Base-by-base conservation (phyloP, 2,797 vertebrate species). In the Forpus xanthops region DNA sequence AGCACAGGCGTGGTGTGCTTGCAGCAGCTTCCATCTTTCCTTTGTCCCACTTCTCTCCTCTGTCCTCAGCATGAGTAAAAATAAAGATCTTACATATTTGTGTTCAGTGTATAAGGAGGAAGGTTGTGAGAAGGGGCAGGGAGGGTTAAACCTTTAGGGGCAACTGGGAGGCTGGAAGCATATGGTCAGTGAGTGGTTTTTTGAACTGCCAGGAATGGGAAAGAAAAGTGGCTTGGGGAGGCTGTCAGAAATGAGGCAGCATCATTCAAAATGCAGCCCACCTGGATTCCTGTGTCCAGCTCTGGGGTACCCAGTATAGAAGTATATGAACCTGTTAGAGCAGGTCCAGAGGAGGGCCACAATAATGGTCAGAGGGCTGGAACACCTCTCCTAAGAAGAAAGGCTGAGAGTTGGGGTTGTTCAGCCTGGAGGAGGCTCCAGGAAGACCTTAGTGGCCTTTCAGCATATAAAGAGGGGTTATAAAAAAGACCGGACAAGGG, bases 391-490 rank as follows among this genome's bases (percentile, higher is more conserved):
- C 44, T 61, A 1, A 35, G 35, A 56, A 37, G 17, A 58, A 0
- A 50, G 4, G 14, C 28, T 72, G 16, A 73, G 25, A 73, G 11
- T 6, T 65, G 23, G 10, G 8, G 20, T 42, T 73, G 16, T 49
- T 80, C 24, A 77, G 20, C 18, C 37, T 47, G 30, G 5, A 60
- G 35, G 56, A 85, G 15, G 15, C 15, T 80, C 13, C 5, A 0
- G 6, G 27, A 9, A 39, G 5, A 68, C 30, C 2, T 79, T 77
- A 12, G 50, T 3, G 3, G 14, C 76, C 16, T 79, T 79, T 31
- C 23, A 75, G 0, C 44, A 6, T 12, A 4, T 60, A 56, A 60
- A 45, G 7, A 2, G 9, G 9, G 4, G 1, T 76, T 13, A 13
- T 39, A 52, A 37, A 18, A 58, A 58, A 88, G 31, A 33, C 41